Evolutionary conservation across 2,888 invertebrate genomes (phyloP).

Genomic region (Dorcus parallelipipedus): DNA sequence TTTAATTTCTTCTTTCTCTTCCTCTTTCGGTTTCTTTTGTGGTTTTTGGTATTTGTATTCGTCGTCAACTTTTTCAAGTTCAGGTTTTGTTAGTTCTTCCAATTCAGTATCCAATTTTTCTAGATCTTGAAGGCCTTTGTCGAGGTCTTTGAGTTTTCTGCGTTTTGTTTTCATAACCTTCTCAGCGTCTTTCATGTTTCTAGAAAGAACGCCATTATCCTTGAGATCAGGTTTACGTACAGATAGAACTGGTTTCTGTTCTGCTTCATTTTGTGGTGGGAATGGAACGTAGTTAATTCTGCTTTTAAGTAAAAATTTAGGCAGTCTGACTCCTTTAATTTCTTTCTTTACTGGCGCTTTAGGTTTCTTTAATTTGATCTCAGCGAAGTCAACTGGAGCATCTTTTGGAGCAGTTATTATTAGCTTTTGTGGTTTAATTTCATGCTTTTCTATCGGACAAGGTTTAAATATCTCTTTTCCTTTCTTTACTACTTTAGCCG

Average conservation of each 20-base stretch:
- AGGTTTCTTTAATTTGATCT: conserved; percentile 64
- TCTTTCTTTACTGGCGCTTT: conserved; percentile 45
- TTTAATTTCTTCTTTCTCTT: conserved; percentile 40
- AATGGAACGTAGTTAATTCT: conserved; percentile 58
- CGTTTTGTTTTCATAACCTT: conserved; percentile 42
- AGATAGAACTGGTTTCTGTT: conserved; percentile 38
- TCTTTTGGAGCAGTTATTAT: conserved; percentile 54
- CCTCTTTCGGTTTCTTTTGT: conserved; percentile 50
- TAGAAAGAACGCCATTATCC: conserved; percentile 49
- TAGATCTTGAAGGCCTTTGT: conserved; percentile 43
- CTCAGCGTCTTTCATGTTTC: conserved; percentile 52
- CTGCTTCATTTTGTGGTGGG: conserved; percentile 40
- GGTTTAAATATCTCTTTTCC: conserved; percentile 37
- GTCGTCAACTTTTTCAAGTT: conserved; percentile 39
- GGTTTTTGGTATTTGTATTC: conserved; percentile 42
- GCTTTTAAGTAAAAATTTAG: conserved; percentile 68
- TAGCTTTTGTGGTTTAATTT: conserved; percentile 50
- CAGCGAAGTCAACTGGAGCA: conserved; percentile 55
- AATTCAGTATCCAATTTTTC: conserved; percentile 50
- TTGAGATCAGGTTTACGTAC: conserved; percentile 38
- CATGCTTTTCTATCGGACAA: conserved; percentile 42
- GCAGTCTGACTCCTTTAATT: conserved; percentile 45
- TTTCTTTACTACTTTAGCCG: conserved; percentile 10
- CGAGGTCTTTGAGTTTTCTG: conserved; percentile 38
- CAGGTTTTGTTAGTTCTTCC: conserved; percentile 44